These are phyloP conservation scores for Campoletis sonorensis DNA, from an alignment of 1,140 invertebrate species.

Conservation along the genomic window DNA sequence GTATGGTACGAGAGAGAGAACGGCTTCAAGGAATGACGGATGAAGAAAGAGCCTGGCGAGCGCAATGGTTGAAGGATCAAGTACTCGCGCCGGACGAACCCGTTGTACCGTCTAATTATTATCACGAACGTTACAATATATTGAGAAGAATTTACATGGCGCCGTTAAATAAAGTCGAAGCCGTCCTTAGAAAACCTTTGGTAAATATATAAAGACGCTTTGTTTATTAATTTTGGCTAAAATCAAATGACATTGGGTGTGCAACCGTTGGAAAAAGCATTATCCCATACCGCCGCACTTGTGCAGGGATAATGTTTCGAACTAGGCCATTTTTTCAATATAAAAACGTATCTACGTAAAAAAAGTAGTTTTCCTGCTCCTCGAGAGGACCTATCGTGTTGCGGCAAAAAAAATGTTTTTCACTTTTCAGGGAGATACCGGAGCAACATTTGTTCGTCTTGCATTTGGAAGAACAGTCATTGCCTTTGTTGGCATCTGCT, in stretches of 20 bases:
- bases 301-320: too few species aligned
- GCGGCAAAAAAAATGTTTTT: too few species aligned
- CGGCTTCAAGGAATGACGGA: slow-evolving; percentile 88
- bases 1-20: slow-evolving; percentile 85
- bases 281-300: too few species aligned
- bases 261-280: too few species aligned
- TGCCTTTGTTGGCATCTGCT: too few species aligned
- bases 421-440: background rate
- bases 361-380: too few species aligned
- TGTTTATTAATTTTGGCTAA: too few species aligned
- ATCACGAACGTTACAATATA: slow-evolving; percentile 84
- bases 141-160: slow-evolving; percentile 85
- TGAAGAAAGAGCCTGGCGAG: slow-evolving; percentile 89
- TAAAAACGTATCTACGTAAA: too few species aligned
- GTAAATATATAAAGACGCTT: background rate
- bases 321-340: too few species aligned
- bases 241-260: too few species aligned
- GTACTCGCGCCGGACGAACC: slow-evolving; percentile 85
- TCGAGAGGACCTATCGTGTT: too few species aligned
- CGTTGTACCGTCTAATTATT: slow-evolving; percentile 80
- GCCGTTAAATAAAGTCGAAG: slow-evolving; percentile 82
- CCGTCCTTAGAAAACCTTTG: slow-evolving; percentile 41
- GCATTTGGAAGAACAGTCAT: background rate
- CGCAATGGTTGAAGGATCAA: slow-evolving; percentile 90
- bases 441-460: background rate